Percentiles rank a stretch among this genome's conserved stretches.
Evolutionary conservation across 2,113 vertebrate species (phyloP).

Genomic region (Haemorhous mexicanus): DNA sequence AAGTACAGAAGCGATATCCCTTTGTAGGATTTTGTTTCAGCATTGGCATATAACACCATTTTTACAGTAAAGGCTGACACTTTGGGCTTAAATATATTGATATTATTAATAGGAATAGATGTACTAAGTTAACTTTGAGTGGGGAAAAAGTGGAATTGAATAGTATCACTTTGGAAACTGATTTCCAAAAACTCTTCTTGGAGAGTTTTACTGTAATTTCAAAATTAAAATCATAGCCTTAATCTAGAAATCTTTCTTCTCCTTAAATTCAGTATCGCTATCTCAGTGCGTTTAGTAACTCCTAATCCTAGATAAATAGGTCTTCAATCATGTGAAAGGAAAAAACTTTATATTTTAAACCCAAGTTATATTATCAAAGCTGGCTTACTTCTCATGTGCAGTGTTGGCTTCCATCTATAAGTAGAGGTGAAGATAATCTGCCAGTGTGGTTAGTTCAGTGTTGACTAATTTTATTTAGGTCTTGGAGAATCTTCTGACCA

Average conservation of each 20-base stretch:
- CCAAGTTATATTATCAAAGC: not conserved
- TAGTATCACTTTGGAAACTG: not conserved
- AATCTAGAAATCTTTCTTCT: not conserved
- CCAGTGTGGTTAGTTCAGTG: not conserved
- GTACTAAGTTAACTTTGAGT: not conserved
- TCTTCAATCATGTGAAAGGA: not conserved
- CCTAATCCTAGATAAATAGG: not conserved
- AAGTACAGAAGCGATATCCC: not conserved
- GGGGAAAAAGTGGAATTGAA: not conserved
- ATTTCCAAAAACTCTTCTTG: not conserved
- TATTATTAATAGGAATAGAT: not conserved
- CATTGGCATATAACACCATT: not conserved
- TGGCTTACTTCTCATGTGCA: not conserved
- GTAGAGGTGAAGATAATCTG: not conserved
- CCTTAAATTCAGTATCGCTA: not conserved
- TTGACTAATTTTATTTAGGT: not conserved
- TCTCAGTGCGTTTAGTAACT: not conserved
- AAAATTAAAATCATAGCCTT: not conserved
- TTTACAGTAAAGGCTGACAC: not conserved
- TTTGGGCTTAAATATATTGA: not conserved
- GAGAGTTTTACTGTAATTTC: not conserved
- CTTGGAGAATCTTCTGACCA: not conserved
- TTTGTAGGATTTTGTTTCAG: not conserved
- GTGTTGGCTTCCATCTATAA: not conserved
- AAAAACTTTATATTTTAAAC: not conserved